These are phyloP conservation scores for Grammomys surdaster DNA, from an alignment of 2,113 vertebrate species.

Conservation along the genomic window DNA sequence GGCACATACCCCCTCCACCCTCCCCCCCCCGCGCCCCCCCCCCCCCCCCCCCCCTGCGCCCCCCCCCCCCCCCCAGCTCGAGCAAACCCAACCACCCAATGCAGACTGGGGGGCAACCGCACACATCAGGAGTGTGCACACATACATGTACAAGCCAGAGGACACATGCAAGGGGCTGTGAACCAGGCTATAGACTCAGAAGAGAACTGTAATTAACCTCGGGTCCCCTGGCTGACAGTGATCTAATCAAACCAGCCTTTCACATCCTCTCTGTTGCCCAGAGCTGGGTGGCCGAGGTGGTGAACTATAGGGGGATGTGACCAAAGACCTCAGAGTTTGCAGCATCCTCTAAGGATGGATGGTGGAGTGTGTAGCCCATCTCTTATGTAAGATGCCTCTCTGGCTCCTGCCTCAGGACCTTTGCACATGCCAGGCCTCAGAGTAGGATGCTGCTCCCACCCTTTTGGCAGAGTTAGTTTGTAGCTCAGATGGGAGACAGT, in stretches of 20 bases:
- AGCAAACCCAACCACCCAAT: not conserved
- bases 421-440: not conserved
- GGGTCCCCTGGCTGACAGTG: constrained; percentile 84
- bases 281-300: not conserved
- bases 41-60: not conserved
- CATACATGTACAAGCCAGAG: not conserved
- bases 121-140: not conserved
- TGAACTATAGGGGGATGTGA: not conserved
- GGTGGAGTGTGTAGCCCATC: not conserved
- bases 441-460: not conserved
- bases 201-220: constrained; percentile 89
- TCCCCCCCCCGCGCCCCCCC: not conserved
- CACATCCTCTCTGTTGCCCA: not conserved
- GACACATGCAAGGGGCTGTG: constrained; percentile 58
- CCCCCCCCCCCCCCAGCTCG: not conserved
- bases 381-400: not conserved
- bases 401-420: constrained; percentile 46
- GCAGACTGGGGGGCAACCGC: constrained; percentile 30
- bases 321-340: not conserved
- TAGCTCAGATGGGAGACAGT: not conserved
- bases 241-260: constrained; percentile 85
- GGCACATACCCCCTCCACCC: constrained; percentile 47
- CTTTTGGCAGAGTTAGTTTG: not conserved
- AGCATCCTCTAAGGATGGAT: not conserved
- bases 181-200: constrained; percentile 68